Evolutionary conservation across 2,888 invertebrate species (phyloP).

Genomic region (Coelopa pilipes): DNA sequence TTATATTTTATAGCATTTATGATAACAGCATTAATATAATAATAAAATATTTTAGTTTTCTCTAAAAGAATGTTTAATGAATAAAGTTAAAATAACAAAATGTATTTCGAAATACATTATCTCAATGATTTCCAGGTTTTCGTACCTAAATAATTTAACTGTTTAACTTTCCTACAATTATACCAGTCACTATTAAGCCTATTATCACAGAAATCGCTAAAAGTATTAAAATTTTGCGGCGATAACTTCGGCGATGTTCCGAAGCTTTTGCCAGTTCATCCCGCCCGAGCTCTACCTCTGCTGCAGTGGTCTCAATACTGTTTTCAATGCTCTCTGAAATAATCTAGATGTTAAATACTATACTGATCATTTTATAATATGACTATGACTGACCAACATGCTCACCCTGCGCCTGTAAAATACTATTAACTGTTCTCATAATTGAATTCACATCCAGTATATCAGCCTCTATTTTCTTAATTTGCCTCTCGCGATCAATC

Average conservation of each 20-base stretch:
- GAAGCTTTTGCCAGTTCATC: constrained; percentile 85
- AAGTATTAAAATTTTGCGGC: constrained; percentile 79
- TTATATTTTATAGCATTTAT: constrained; percentile 27
- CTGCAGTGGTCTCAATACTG: constrained; percentile 79
- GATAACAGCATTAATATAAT: constrained; percentile 17
- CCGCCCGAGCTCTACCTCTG: constrained; percentile 81
- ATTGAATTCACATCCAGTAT: constrained; percentile 86
- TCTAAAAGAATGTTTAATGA: constrained; percentile 9
- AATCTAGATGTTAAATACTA: not conserved
- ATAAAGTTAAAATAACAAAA: constrained; percentile 31
- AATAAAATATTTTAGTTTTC: constrained; percentile 26
- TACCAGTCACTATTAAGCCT: constrained; percentile 75
- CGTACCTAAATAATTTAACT: constrained; percentile 64
- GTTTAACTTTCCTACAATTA: constrained; percentile 72
- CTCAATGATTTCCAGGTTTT: not conserved
- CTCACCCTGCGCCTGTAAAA: constrained; percentile 79
- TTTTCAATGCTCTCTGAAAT: constrained; percentile 82
- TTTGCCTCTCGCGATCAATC: constrained; percentile 81
- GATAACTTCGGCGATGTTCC: constrained; percentile 79
- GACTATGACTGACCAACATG: constrained; percentile 73
- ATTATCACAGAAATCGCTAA: constrained; percentile 75
- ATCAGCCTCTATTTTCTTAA: constrained; percentile 83
- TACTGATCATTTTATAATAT: not conserved
- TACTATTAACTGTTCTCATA: constrained; percentile 78
- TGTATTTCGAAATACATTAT: constrained; percentile 33